Evolutionary conservation across 1,140 invertebrate genomes (phyloP).

Genomic region (Latrodectus geometricus): DNA sequence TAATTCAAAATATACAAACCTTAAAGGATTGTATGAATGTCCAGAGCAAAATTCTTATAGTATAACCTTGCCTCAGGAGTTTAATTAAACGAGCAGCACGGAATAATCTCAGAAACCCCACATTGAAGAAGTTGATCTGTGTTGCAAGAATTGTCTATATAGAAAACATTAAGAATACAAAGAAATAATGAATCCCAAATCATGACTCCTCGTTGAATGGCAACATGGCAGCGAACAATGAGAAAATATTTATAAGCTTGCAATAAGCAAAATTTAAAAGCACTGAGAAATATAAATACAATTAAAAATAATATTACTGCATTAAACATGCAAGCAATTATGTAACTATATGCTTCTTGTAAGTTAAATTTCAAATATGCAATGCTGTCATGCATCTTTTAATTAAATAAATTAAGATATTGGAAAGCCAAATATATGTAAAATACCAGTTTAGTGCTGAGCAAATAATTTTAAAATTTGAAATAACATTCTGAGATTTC

Average conservation of each 20-base stretch:
- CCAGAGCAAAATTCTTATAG: constrained; percentile 99
- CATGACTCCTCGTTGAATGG: constrained; percentile 24
- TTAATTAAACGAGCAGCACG: constrained; percentile 99
- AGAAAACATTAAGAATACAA: constrained; percentile 51
- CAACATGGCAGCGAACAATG: constrained; percentile 28
- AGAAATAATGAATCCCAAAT: constrained; percentile 58
- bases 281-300: background rate
- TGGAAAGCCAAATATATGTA: too few relatives aligned
- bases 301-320: background rate
- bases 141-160: constrained; percentile 52
- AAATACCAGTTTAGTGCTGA: too few relatives aligned
- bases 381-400: background rate
- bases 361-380: constrained; percentile 28
- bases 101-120: constrained; percentile 98
- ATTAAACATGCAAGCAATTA: constrained; percentile 29
- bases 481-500: too few relatives aligned
- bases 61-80: constrained; percentile 98
- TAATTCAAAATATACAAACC: constrained; percentile 69
- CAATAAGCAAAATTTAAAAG: constrained; percentile 9
- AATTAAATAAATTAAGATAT: background rate
- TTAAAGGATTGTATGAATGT: constrained; percentile 99
- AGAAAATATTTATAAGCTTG: constrained; percentile 20
- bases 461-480: too few relatives aligned
- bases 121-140: constrained; percentile 89
- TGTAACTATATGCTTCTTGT: background rate